phyloP scores from a whole-genome alignment of 23 tunicate species.

The Ciona savignyi region DNA sequence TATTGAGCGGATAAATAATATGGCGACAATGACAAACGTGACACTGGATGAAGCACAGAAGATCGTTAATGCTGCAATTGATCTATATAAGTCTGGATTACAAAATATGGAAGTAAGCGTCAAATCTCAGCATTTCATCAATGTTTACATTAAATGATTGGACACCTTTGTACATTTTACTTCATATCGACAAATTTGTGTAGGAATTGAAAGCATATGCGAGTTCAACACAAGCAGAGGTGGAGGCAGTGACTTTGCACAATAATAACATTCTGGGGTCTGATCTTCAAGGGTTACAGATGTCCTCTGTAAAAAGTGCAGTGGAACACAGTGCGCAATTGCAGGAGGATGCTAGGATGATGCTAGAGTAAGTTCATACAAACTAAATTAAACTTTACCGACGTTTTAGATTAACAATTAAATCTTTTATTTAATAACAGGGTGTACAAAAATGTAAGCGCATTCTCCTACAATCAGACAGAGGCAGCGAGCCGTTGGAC shows the following conservation, averaged over 20 bases:
- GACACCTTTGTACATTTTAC: too few relatives aligned
- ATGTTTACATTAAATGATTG: too few relatives aligned
- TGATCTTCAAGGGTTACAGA: background rate
- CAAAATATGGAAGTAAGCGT: background rate
- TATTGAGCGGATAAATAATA: constrained; percentile 23
- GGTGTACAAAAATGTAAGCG: constrained; percentile 34
- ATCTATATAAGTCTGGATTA: background rate
- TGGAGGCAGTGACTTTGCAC: background rate
- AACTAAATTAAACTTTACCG: too few relatives aligned
- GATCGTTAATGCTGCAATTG: constrained; percentile 6
- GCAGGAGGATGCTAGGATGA: background rate
- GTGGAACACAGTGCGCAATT: background rate
- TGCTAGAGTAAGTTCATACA: background rate
- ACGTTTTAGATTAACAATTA: too few relatives aligned
- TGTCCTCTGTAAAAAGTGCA: background rate
- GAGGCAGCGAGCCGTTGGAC: constrained; percentile 60
- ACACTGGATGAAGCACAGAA: constrained; percentile 5
- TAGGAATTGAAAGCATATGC: background rate
- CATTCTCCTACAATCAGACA: constrained; percentile 46
- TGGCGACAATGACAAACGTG: constrained; percentile 15
- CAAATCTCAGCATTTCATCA: too few relatives aligned
- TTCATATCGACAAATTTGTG: too few relatives aligned
- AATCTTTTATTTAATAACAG: too few relatives aligned
- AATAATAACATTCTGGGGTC: background rate
- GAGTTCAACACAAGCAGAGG: background rate